Base-by-base conservation (phyloP, 2,888 invertebrate species). In the Cremastinae sp. region DNA sequence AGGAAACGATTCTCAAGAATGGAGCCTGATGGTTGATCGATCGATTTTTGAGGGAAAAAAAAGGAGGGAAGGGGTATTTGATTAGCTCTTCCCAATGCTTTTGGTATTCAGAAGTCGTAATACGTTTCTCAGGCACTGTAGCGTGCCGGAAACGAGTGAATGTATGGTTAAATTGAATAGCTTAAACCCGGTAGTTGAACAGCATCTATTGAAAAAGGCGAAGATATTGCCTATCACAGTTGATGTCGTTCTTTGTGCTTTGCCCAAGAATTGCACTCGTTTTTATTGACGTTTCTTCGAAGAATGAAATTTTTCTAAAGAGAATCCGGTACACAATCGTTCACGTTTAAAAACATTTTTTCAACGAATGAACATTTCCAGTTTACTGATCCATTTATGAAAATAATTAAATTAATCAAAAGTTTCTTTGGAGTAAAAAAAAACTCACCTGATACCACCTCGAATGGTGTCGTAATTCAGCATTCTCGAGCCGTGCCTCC, bases 381-480 rank as follows among this genome's bases (percentile, higher is more conserved):
- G 3, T 14, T 12, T 14, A 2, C 8, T 12, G 2, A 14, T 28
- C 2, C n/a, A n/a, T n/a, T n/a, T n/a, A n/a, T n/a, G n/a, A n/a
- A n/a, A n/a, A n/a, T n/a, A n/a, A n/a, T n/a, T n/a, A n/a, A n/a
- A n/a, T n/a, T 5, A 28, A 28, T 28, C 28, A 28, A 28, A 28
- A 28, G 28, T 5, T 28, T 5, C 2, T 5, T 28, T n/a, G n/a
- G 12, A 16, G 16, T n/a, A 55, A 35, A 37, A 39, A 41, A 20
- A 49, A 18, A 75, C 90, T 90, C 89, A 95, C 95, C 95, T 95
- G 80, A 95, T 95, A 75, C 95, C 95, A 37, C 95, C 95, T 68
- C 95, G 91, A 83, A 94, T 94, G 0, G 94, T 95, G 87, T 95
- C 95, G 86, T 94, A 95, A 90, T 95, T 95, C 76, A 95, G 92